Evolutionary conservation across 2,113 vertebrate genomes (phyloP).

Genomic region (Corydoras maculifer): DNA sequence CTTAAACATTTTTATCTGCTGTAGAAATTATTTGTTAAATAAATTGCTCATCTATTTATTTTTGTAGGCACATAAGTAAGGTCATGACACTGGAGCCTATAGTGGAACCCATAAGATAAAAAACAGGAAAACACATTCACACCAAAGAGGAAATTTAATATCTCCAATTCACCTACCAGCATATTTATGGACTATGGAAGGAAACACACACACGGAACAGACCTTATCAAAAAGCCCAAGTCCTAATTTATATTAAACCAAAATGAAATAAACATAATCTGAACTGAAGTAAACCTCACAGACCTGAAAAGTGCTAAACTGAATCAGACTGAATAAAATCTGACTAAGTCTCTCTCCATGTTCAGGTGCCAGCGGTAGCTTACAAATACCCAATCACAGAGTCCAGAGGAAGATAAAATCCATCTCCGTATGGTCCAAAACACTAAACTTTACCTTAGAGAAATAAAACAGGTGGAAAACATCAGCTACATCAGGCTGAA

Average conservation of each 20-base stretch:
- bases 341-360: background rate
- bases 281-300: background rate
- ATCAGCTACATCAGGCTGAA: slow-evolving; percentile 19
- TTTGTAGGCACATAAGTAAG: too few relatives aligned
- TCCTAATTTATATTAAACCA: background rate
- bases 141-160: too few relatives aligned
- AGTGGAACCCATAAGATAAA: too few relatives aligned
- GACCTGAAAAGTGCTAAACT: background rate
- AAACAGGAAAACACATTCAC: too few relatives aligned
- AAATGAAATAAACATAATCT: background rate
- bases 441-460: background rate
- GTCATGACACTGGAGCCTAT: too few relatives aligned
- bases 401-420: background rate
- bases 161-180: too few relatives aligned
- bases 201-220: background rate
- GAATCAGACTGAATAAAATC: background rate
- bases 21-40: too few relatives aligned
- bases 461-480: slow-evolving; percentile 17
- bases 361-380: background rate
- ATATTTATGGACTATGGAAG: too few relatives aligned
- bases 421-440: background rate
- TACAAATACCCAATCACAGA: background rate
- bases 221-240: background rate
- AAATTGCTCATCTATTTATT: too few relatives aligned
- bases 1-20: too few relatives aligned